Evolutionary conservation across 92 coral and sea anemone genomes (phyloP).

Genomic region (Zoanthus sociatus): DNA sequence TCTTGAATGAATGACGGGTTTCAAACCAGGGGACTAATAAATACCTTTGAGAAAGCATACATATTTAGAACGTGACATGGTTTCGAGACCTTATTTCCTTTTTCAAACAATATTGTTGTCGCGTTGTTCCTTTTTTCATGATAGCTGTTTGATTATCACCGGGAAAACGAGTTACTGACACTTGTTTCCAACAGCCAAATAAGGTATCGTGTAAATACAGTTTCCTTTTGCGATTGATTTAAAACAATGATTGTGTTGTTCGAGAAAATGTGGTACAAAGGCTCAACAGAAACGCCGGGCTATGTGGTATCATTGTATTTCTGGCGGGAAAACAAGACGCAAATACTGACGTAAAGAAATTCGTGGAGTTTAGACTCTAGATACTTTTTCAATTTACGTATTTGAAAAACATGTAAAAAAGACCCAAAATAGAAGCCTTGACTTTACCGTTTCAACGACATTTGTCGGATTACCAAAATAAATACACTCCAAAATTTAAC

Average conservation of each 20-base stretch:
- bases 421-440: not conserved
- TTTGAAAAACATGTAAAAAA: not conserved
- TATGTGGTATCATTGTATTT: not conserved
- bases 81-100: not conserved
- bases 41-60: not conserved
- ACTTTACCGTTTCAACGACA: too few relatives aligned
- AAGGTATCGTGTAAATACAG: not conserved
- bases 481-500: not conserved
- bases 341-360: not conserved
- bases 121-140: not conserved
- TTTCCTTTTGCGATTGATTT: not conserved
- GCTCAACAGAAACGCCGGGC: not conserved
- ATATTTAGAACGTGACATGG: not conserved
- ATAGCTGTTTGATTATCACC: not conserved
- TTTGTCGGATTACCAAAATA: too few relatives aligned
- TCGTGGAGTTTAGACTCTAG: not conserved
- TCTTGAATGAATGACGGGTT: not conserved
- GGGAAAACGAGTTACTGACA: not conserved
- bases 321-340: not conserved
- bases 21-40: not conserved
- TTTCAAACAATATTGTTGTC: not conserved
- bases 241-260: not conserved
- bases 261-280: not conserved
- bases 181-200: not conserved
- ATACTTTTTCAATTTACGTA: not conserved